These are phyloP conservation scores for Congeria kusceri DNA, from an alignment of 2,888 invertebrate species.

Conservation along the genomic window DNA sequence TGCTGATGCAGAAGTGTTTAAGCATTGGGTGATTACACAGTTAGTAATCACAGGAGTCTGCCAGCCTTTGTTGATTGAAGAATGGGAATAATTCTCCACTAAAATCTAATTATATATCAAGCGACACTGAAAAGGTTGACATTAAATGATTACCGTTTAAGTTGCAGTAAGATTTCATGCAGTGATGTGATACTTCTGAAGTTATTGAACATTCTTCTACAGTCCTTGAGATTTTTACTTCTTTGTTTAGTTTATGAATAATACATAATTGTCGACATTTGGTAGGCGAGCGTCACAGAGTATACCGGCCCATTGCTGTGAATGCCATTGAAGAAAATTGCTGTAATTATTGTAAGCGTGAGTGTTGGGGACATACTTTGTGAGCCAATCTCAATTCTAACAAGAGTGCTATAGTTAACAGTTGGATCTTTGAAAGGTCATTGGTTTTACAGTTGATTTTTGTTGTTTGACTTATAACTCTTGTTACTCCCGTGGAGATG, in stretches of 20 bases:
- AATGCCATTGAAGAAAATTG: conserved; percentile 11
- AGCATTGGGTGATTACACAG: neutral
- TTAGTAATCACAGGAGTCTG: neutral
- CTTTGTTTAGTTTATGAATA: conserved; percentile 21
- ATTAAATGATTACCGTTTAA: too few relatives aligned
- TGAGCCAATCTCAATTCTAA: neutral
- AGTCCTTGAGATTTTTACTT: conserved; percentile 12
- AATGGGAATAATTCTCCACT: too few relatives aligned
- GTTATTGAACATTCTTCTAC: too few relatives aligned
- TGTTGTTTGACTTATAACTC: too few relatives aligned
- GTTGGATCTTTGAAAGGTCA: neutral
- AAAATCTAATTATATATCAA: too few relatives aligned
- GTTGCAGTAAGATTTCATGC: too few relatives aligned
- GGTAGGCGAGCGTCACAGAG: conserved; percentile 11
- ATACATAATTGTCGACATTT: conserved; percentile 39
- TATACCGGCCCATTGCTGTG: too few relatives aligned
- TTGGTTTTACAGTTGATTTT: too few relatives aligned
- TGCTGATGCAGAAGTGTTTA: neutral
- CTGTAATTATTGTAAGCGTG: neutral
- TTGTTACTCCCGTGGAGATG: too few relatives aligned
- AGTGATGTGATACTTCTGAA: too few relatives aligned
- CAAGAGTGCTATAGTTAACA: neutral
- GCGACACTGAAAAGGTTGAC: too few relatives aligned
- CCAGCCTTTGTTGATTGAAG: too few relatives aligned
- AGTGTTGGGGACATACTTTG: neutral